Conservation (phyloP, 1,140 invertebrate genomes). For the Brachionus plicatilis region DNA sequence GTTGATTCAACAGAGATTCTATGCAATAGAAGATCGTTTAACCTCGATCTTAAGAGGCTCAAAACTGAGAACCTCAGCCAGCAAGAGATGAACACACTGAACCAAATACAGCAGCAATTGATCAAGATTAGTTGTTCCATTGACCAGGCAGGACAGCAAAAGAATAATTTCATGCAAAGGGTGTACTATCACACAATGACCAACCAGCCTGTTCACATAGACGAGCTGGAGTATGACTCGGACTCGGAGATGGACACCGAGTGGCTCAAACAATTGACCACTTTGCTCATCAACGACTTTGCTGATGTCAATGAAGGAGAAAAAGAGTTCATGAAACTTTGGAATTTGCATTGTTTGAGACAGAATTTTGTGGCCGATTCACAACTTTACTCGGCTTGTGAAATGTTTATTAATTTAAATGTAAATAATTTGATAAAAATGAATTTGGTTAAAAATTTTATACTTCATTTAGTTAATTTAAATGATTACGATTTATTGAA, state of each 20-base stretch:
- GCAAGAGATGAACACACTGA: background rate
- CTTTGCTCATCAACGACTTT: conserved; percentile 97
- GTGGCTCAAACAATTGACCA: conserved; percentile 85
- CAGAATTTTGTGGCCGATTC: conserved; percentile 82
- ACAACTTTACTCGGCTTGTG: conserved; percentile 80
- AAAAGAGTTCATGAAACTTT: conserved; percentile 96
- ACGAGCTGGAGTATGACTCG: conserved; percentile 86
- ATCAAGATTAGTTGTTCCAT: conserved; percentile 21
- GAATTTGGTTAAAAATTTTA: conserved; percentile 84
- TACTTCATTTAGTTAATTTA: conserved; percentile 82
- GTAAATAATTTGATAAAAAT: conserved; percentile 76
- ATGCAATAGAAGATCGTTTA: background rate
- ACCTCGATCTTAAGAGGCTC: background rate
- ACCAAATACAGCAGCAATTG: conserved; percentile 29
- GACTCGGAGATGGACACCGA: conserved; percentile 88
- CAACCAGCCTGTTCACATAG: conserved; percentile 83
- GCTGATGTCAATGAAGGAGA: conserved; percentile 97
- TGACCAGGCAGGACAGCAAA: conserved; percentile 5
- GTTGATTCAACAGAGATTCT: background rate
- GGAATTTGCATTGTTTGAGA: conserved; percentile 95
- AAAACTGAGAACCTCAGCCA: background rate
- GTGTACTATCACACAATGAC: conserved; percentile 89
- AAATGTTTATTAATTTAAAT: conserved; percentile 80
- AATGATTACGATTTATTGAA: conserved; percentile 84
- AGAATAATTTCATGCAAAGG: conserved; percentile 49